Evolutionary conservation across 2,888 invertebrate genomes (phyloP), one percentile per base, ranked within the genome.

Genomic region (Lymantria monacha): DNA sequence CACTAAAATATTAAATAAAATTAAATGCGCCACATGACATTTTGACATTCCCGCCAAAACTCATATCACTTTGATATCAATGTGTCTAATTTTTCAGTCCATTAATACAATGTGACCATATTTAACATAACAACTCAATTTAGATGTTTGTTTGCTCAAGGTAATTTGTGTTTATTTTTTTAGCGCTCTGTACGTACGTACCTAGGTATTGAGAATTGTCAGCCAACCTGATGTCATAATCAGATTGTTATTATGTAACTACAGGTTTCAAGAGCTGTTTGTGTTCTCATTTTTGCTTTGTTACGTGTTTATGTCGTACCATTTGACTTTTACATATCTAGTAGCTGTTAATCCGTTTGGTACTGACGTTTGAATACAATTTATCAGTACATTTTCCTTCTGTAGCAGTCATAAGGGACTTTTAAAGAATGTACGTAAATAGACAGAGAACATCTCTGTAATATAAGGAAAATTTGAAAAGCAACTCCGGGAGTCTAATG

Each of bases 241-340:
- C 72, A 68, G 65, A 52, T 69, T 51, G 69, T 75, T 69, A 70
- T 76, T 73, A 74, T 65, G 69, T 78, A 81, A 79, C 67, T 66
- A 78, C 77, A 69, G 70, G 78, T 79, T 77, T 74, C 66, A 66
- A 64, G 59, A 57, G 60, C 69, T 78, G 80, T 80, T 77, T 79
- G 69, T 74, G 66, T 69, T 71, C 69, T 69, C 61, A 67, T 74
- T 81, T 22, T 72, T 73, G 70, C 65, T 78, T 78, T 79, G 76
- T 78, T 81, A 74, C 67, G 61, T 54, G 75, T 74, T 75, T 71
- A 72, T 70, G 65, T 56, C 59, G 70, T 73, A 76, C 72, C 64
- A 55, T 69, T 63, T 46, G 49, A 59, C 65, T 67, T 66, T 58
- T 47, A 49, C 54, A 38, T 8, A 3, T 13, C 13, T 13, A 22